Base-by-base conservation (phyloP, 2,888 invertebrate genomes). In the Bellardia bayeri region DNA sequence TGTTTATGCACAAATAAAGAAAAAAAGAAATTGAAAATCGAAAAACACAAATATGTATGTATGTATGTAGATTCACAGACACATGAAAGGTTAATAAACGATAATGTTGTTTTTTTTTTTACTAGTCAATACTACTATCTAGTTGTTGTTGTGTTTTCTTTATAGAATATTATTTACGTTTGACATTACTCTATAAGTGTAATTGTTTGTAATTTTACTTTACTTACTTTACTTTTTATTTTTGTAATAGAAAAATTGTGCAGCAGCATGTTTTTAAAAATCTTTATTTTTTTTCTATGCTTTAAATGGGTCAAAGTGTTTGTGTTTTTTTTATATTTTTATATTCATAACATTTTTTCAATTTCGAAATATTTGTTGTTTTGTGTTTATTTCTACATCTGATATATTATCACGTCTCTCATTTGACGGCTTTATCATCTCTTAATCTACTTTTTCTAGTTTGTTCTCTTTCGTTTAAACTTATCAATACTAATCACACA, bases 81-180 rank as follows among this genome's bases (percentile, higher is more conserved):
- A 61, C n/a, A 45, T 33, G 11, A 66, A 58, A 75, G 82, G 82
- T 82, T 69, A 76, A 75, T 40, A 82, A 75, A 75, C 69, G 75
- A 75, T 82, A 75, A 82, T 82, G 54, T 74, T 45, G 42, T 68
- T 11, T 23, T 23, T 68, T 11, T 23, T 23, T 23, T 68, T 64
- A 42, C 7, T 56, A 68, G 40, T 40, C n/a, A 23, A 56, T 42
- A 30, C n/a, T 51, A n/a, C 33, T 30, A 14, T 51, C 30, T 69
- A 3, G n/a, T 51, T 37, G 5, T 69, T 49, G 33, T n/a, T 69
- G 16, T n/a, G 16, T 16, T 2, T 51, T 51, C 14, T 7, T 51
- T 51, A n/a, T 51, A 14, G 1, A 6, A 51, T 51, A 14, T n/a
- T 51, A 14, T n/a, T 51, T 51, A 51, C 51, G n/a, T 51, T n/a